A percentile compares a stretch with the other conserved stretches of the same genome.
phyloP scores from a whole-genome alignment of 2,113 vertebrate species.

The Xenopus tropicalis region UCB_Xtro_10.0 CM004450.2:48329501-48330000 shows the following conservation, averaged over 20 bases:
- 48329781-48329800: neutral
- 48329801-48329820: constrained; percentile 8
- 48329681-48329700: neutral
- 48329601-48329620: no score
- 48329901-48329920: neutral
- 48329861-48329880: neutral
- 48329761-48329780: neutral
- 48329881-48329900: neutral
- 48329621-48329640: no score
- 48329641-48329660: neutral
- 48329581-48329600: no score
- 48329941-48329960: neutral
- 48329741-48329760: neutral
- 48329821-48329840: constrained; percentile 7
- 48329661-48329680: neutral
- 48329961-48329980: neutral
- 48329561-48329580: no score
- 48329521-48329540: neutral
- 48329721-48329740: neutral
- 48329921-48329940: neutral
- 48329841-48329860: neutral
- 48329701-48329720: neutral
- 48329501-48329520: neutral
- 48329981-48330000: constrained; percentile 12
- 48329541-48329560: neutral